phyloP scores from a whole-genome alignment of 2,113 vertebrate species.

The Petrocephalus microphthalmus region DNA sequence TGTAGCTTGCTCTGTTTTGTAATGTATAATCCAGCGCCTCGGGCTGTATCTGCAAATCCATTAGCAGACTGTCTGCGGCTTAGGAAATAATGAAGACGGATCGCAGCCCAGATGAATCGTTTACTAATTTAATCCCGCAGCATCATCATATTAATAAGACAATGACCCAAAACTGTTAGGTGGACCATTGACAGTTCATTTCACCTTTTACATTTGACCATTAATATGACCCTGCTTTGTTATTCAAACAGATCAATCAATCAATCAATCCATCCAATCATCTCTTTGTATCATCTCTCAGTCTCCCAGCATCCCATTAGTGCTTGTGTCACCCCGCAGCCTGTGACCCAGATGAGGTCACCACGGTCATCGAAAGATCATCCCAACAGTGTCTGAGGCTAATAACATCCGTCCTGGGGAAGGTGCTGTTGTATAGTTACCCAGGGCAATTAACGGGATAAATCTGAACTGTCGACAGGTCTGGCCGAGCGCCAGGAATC shows the following conservation, averaged over 20 bases:
- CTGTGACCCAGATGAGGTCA: constrained; percentile 79
- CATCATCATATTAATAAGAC: not conserved
- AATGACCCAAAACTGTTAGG: not conserved
- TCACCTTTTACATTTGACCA: not conserved
- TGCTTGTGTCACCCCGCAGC: constrained; percentile 56
- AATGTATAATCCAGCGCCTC: not conserved
- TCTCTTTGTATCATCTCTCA: not conserved
- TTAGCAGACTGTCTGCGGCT: not conserved
- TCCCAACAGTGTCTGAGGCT: constrained; percentile 68
- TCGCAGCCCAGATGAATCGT: not conserved
- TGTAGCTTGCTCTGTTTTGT: not conserved
- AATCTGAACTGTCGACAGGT: constrained; percentile 80
- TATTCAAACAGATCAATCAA: not conserved
- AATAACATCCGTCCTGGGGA: constrained; percentile 87
- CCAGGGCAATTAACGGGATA: constrained; percentile 92
- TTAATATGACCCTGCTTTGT: not conserved
- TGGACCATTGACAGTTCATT: not conserved
- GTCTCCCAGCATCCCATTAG: not conserved
- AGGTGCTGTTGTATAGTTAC: constrained; percentile 94
- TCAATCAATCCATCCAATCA: not conserved
- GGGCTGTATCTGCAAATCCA: not conserved
- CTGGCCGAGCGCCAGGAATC: constrained; percentile 72
- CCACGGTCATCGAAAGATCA: constrained; percentile 79
- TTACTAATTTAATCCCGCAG: not conserved
- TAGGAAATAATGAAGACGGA: not conserved